A percentile compares a stretch with the other conserved stretches of the same genome.
phyloP scores from a whole-genome alignment of 2,797 vertebrate genomes.

The Toxotes lorentzi region DNA sequence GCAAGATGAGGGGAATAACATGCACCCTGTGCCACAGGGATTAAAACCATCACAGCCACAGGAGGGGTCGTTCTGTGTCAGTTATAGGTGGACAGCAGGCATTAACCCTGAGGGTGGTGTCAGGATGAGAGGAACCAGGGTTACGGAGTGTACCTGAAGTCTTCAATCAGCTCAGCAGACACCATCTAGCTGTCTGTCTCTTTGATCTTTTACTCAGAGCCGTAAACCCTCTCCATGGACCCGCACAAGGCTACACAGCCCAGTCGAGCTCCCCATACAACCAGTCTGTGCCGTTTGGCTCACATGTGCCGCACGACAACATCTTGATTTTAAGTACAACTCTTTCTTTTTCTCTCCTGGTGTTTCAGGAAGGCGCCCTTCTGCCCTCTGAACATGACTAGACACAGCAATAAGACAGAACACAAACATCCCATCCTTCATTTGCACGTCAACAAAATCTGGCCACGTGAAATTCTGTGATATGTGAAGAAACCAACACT shows the following conservation, averaged over 20 bases:
- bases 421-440: conserved; percentile 40
- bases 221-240: conserved; percentile 37
- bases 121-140: conserved; percentile 21
- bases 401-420: conserved; percentile 21
- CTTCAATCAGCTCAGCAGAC: conserved; percentile 53
- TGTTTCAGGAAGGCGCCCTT: conserved; percentile 35
- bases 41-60: conserved; percentile 7
- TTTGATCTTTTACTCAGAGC: conserved; percentile 60
- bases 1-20: conserved; percentile 29
- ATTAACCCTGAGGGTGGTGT: conserved; percentile 48
- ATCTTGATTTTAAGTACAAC: conserved; percentile 13
- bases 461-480: neutral
- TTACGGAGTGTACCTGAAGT: conserved; percentile 32
- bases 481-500: neutral
- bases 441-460: conserved; percentile 15
- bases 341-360: conserved; percentile 6
- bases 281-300: conserved; percentile 1
- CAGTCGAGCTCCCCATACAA: neutral
- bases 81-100: conserved; percentile 32
- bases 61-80: conserved; percentile 15
- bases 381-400: conserved; percentile 46
- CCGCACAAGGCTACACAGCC: conserved; percentile 14
- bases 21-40: conserved; percentile 3
- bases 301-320: neutral
- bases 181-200: neutral